Conservation (phyloP, 2,797 vertebrate genomes). For the Emys orbicularis region DNA sequence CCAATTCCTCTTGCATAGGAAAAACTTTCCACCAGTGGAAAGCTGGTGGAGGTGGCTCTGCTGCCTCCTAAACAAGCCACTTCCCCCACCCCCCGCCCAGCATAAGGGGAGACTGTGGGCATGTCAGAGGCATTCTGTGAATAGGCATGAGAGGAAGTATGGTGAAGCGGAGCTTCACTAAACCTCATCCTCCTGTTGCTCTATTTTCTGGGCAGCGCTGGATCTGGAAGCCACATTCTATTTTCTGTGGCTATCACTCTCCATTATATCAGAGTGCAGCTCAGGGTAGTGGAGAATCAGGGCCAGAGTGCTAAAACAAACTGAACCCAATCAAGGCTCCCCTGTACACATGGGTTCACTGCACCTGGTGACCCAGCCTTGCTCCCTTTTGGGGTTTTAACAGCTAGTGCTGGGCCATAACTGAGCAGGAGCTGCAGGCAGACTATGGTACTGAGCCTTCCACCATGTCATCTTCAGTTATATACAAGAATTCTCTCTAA, state of each 20-base stretch:
- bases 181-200: background rate
- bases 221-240: accelerated
- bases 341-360: background rate
- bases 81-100: background rate
- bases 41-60: background rate
- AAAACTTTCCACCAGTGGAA: background rate
- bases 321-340: background rate
- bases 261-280: background rate
- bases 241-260: background rate
- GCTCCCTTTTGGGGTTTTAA: background rate
- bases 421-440: background rate
- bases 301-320: background rate
- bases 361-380: background rate
- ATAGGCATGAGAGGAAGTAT: background rate
- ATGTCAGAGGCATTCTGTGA: background rate
- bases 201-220: background rate
- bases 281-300: background rate
- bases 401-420: background rate
- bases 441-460: background rate
- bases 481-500: background rate
- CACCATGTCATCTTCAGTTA: background rate
- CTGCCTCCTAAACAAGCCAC: background rate
- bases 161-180: background rate
- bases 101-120: background rate
- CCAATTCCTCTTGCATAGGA: background rate